Evolutionary conservation across 2,888 invertebrate species (phyloP), one percentile per base, ranked within the genome.

Genomic region (Theodoxus fluviatilis): DNA sequence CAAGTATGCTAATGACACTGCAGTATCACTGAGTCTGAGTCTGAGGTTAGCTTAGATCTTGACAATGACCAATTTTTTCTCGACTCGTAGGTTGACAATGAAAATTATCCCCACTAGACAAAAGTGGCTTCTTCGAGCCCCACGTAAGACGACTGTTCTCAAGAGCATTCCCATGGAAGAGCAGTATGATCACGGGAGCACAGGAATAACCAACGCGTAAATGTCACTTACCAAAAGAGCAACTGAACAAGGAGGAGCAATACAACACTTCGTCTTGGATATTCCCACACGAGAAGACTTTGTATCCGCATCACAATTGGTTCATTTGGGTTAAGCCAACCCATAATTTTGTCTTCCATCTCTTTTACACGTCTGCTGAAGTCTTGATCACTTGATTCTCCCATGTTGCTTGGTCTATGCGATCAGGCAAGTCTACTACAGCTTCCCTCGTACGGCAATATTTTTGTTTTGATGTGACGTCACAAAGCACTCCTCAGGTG

Each of bases 271-370:
- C 78, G 76, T 31, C 76, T 78, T 15, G 87, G 87, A 71, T 81
- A 83, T 72, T 87, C 87, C 87, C 87, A 87, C 43, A 87, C 86
- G 52, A 87, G 76, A 31, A 87, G 74, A 71, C 86, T 86, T 74
- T 87, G 87, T 31, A 83, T 65, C 28, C 79, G 76, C 79, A 86
- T 84, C 22, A 87, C 81, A 67, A 83, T 78, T 43, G 85, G 80
- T 76, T 87, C 87, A 59, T 84, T 71, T 12, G 85, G 84, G 68
- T 78, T 82, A n/a, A 85, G 71, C 40, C 80, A 59, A 4, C 75
- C 71, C 68, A 74, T 75, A 9, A 85, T 74, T 35, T 74, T 74
- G 9, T 79, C 75, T 70, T 82, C 80, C 68, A 75, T 73, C 31
- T 67, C 57, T 69, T 65, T 70, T n/a, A 74, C 71, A 18, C 55